Base-by-base conservation (phyloP, 2,888 invertebrate species). In the Macroteleia sp. region DNA sequence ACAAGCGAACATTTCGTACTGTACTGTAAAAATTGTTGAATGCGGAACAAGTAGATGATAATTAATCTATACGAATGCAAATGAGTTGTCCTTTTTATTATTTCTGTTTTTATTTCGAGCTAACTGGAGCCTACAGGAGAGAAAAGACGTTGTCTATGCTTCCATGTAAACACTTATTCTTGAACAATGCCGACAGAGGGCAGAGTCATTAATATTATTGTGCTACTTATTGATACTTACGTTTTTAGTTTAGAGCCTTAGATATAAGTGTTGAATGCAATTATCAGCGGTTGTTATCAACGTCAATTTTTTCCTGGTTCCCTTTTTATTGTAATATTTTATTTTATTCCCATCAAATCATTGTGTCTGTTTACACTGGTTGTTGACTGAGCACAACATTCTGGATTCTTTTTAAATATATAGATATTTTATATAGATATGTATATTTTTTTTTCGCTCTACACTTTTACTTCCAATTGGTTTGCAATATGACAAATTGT, bases 181-280 rank as follows among this genome's bases (percentile, higher is more conserved):
- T 56, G 32, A 66, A 39, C 34, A 30, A 56, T 74, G 69, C 67
- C 59, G 50, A 36, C 44, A 80, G 69, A 57, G 74, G 78, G 52
- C 67, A 52, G 70, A 82, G 77, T 82, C 81, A 82, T 67, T 83
- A 77, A 64, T 77, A 64, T 41, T 46, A 44, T 69, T 59, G 64
- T 74, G 74, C 78, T 79, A 77, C 75, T 81, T 79, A 76, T 76
- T 34, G 74, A 54, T 77, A 75, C 62, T 80, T 79, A 77, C 48
- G 73, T 76, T 80, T 73, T 48, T 80, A 80, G 64, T 44, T 62
- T 78, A 78, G 70, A 54, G 6, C 17, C 56, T 67, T 66, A 66
- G 69, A 30, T 57, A 44, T 76, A 52, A 79, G 59, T 71, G 73
- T 76, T 73, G 41, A 78, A 61, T 69, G 67, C 56, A 67, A 70